A percentile compares a stretch with the other conserved stretches of the same genome.
Evolutionary conservation across 2,888 invertebrate genomes (phyloP).

Genomic region (Meandrusa payeni): DNA sequence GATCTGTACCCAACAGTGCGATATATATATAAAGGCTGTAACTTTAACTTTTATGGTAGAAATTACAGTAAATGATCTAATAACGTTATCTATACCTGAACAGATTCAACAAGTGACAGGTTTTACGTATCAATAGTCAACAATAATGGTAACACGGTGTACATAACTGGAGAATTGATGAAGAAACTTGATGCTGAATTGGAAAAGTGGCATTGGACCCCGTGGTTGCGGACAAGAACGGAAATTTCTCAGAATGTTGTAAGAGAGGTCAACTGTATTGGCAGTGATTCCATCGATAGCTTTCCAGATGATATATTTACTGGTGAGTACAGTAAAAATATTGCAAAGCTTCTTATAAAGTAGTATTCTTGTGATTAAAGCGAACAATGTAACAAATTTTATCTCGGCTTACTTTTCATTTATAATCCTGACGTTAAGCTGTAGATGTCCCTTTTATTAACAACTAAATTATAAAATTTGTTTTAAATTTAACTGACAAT

Average conservation of each 20-base stretch:
- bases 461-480: too few relatives aligned
- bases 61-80: background rate
- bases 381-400: too few relatives aligned
- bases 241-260: slow-evolving; percentile 47
- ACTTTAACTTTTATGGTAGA: too few relatives aligned
- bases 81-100: background rate
- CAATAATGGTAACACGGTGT: slow-evolving; percentile 52
- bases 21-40: too few relatives aligned
- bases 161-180: slow-evolving; percentile 50
- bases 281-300: slow-evolving; percentile 70
- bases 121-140: slow-evolving; percentile 36
- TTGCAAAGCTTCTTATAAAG: too few relatives aligned
- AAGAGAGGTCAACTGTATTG: slow-evolving; percentile 40
- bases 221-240: slow-evolving; percentile 62
- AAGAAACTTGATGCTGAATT: slow-evolving; percentile 50
- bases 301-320: slow-evolving; percentile 77
- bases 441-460: too few relatives aligned
- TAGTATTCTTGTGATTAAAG: too few relatives aligned
- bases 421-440: too few relatives aligned
- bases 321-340: too few relatives aligned
- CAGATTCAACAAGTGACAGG: slow-evolving; percentile 45
- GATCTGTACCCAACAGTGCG: too few relatives aligned
- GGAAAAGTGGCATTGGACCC: slow-evolving; percentile 66
- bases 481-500: too few relatives aligned
- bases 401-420: too few relatives aligned